These are phyloP conservation scores for Zaprionus taronus DNA, from an alignment of 1,140 invertebrate genomes.

Conservation along the genomic window DNA sequence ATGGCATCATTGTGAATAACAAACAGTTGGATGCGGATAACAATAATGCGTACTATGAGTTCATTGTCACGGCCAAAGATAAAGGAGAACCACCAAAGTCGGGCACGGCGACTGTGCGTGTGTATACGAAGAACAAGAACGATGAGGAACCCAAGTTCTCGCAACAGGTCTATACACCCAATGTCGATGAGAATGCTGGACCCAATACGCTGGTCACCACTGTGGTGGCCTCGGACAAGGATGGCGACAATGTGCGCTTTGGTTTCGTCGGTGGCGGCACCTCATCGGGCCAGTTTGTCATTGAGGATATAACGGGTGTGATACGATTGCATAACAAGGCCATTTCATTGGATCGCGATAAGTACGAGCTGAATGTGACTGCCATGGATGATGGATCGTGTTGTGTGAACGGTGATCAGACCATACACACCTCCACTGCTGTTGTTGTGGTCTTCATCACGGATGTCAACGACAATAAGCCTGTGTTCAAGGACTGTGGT, in stretches of 20 bases:
- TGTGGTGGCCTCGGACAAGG: conserved; percentile 97
- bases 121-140: conserved; percentile 98
- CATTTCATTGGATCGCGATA: conserved; percentile 93
- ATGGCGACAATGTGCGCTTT: conserved; percentile 97
- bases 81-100: conserved; percentile 96
- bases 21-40: conserved; percentile 97
- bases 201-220: conserved; percentile 97
- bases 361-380: conserved; percentile 97
- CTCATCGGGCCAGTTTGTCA: conserved; percentile 95
- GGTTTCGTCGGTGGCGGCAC: conserved; percentile 96
- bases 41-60: conserved; percentile 98
- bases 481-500: conserved; percentile 95
- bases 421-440: conserved; percentile 96
- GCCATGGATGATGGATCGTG: conserved; percentile 97
- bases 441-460: conserved; percentile 98
- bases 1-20: conserved; percentile 95
- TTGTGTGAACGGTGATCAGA: conserved; percentile 93
- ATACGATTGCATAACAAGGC: conserved; percentile 94
- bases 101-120: conserved; percentile 95
- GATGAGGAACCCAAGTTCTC: conserved; percentile 98
- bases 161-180: conserved; percentile 97
- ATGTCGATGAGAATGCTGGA: conserved; percentile 97
- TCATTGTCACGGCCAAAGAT: conserved; percentile 95
- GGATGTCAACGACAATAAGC: conserved; percentile 98
- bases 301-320: conserved; percentile 97